Evolutionary conservation across 1,140 invertebrate genomes (phyloP), one percentile per base, ranked within the genome.

Genomic region (Trichonephila inaurata): DNA sequence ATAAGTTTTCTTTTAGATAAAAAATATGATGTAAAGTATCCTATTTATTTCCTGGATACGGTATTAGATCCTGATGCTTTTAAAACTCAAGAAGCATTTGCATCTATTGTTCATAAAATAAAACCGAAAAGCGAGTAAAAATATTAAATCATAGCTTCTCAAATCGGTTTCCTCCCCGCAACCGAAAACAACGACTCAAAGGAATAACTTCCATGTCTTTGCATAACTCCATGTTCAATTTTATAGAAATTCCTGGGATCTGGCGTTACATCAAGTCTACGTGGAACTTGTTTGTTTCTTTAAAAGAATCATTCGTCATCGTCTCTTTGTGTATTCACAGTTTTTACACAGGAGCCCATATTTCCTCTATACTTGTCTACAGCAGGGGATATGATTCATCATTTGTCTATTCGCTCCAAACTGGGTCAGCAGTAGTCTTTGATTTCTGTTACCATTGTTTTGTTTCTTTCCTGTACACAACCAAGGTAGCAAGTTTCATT

Each of bases 291-390:
- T 88, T 88, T 88, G 60, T 88, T 88, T 88, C 86, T 88, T 40
- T 44, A 44, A 64, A 88, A 58, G 86, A 60, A 66, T 28, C 86
- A 88, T 88, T 88, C 86, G 86, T 88, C 86, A 64, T 88, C 60
- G 86, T 88, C 61, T 64, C n/a, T 91, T 91, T 91, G 40, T 91
- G 89, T 72, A 91, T 91, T 91, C 72, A 91, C 89, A 82, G 66
- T 91, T 91, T 91, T 91, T 91, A 61, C 60, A 82, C 66, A 81
- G 69, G 24, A 58, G 44, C 40, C 28, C 69, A 72, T 81, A 81
- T 82, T 91, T 91, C 66, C 66, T 51, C 69, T 24, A 24, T 51
- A 24, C 28, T 66, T 89, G 66, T 69, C 88, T 89, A 89, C 51
- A 16, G 44, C 28, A 5, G 14, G n/a, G 51, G 61, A 91, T 61